Conservation (phyloP, 1,140 invertebrate genomes). For the Thrips palmi region DNA sequence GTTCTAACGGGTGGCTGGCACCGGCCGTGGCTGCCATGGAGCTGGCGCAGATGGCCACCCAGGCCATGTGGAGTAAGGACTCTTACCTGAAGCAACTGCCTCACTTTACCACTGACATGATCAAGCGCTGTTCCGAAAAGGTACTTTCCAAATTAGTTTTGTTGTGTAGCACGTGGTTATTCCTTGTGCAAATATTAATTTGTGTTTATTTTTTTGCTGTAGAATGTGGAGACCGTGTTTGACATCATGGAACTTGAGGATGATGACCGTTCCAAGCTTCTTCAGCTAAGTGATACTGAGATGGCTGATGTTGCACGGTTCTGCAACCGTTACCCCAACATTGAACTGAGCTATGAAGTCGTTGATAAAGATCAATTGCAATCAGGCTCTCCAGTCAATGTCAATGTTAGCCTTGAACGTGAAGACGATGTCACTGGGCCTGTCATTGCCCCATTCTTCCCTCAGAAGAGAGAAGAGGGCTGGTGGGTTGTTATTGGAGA, state of each 20-base stretch:
- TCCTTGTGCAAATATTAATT: not conserved
- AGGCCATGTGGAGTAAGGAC: constrained; percentile 99
- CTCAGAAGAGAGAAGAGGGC: constrained; percentile 93
- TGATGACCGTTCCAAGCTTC: constrained; percentile 66
- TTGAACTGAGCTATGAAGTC: constrained; percentile 90
- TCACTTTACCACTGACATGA: constrained; percentile 79
- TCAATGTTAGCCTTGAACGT: constrained; percentile 81
- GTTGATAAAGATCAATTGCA: constrained; percentile 58
- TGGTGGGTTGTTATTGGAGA: constrained; percentile 99
- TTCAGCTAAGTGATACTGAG: constrained; percentile 68
- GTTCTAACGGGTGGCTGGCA: constrained; percentile 93
- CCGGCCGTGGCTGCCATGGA: constrained; percentile 99
- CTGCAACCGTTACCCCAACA: constrained; percentile 98
- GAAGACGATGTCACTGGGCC: constrained; percentile 94
- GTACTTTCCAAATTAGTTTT: constrained; percentile 21
- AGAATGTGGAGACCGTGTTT: constrained; percentile 89
- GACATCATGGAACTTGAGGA: constrained; percentile 98
- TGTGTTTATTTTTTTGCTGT: constrained; percentile 14
- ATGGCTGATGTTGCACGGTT: constrained; percentile 96
- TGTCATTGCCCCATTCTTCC: constrained; percentile 95
- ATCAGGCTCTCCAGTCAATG: constrained; percentile 66
- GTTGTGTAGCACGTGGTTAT: not conserved
- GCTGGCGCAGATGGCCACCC: constrained; percentile 97
- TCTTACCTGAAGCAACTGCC: constrained; percentile 94
- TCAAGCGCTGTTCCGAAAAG: constrained; percentile 81